Evolutionary conservation across 2,113 vertebrate species (phyloP).

Genomic region (Pygathrix nemaeus): DNA sequence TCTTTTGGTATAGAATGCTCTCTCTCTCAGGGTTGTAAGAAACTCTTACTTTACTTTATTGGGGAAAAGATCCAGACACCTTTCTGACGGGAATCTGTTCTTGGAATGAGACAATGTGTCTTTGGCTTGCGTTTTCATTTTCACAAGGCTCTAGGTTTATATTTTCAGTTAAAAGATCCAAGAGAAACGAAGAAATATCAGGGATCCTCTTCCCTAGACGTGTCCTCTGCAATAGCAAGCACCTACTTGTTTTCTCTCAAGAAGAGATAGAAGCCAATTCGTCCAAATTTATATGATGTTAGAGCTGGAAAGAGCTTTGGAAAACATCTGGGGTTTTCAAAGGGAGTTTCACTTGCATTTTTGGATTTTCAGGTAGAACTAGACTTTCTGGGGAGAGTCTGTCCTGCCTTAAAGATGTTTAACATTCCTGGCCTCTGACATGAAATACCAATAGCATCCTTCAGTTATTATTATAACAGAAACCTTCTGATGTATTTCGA

Average conservation of each 20-base stretch:
- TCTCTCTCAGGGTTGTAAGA: conserved; percentile 11
- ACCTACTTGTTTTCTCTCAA: neutral
- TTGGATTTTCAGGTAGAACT: neutral
- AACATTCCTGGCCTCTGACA: neutral
- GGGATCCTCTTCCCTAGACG: neutral
- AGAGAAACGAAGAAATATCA: conserved; percentile 44
- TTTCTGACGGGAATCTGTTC: conserved; percentile 37
- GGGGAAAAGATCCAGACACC: neutral
- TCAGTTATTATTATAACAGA: neutral
- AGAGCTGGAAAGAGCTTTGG: neutral
- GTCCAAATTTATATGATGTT: conserved; percentile 7
- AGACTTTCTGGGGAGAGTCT: neutral
- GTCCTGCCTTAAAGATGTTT: neutral
- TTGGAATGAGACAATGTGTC: conserved; percentile 41
- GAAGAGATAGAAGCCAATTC: neutral
- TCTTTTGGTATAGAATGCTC: neutral
- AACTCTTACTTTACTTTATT: neutral
- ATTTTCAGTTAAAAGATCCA: conserved; percentile 49
- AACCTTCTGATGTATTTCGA: neutral
- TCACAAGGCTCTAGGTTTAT: conserved; percentile 53
- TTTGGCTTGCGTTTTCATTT: conserved; percentile 31
- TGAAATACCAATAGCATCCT: neutral
- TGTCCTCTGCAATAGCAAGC: neutral
- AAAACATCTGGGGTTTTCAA: conserved; percentile 14
- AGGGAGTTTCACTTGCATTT: conserved; percentile 36